phyloP scores from a whole-genome alignment of 2,888 invertebrate genomes.

The Caenorhabditis drosophilae region DNA sequence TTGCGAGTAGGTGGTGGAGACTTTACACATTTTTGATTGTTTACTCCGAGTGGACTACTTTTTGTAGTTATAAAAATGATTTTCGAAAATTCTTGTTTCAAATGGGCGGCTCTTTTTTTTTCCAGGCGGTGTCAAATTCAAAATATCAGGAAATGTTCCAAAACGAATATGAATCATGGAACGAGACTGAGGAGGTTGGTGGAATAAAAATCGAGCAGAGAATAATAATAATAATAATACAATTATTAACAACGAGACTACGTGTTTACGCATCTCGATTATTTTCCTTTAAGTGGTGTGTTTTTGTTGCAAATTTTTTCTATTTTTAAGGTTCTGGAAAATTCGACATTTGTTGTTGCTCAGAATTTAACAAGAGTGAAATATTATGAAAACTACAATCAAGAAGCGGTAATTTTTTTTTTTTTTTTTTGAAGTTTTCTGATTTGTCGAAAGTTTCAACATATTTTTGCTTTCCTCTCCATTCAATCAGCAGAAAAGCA shows the following conservation, averaged over 20 bases:
- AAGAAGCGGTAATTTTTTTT: slow-evolving; percentile 17
- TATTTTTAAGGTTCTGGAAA: not conserved
- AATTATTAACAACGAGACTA: no score
- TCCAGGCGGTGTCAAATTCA: not conserved
- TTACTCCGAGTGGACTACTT: not conserved
- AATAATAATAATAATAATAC: no score
- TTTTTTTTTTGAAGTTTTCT: not conserved
- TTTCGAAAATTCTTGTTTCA: not conserved
- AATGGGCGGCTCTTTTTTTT: no score
- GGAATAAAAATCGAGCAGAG: not conserved
- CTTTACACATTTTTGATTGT: no score
- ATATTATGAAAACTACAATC: slow-evolving; percentile 31
- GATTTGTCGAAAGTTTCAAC: slow-evolving; percentile 2
- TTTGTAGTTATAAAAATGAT: not conserved
- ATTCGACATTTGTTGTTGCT: no score
- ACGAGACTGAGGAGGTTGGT: not conserved
- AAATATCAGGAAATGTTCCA: not conserved
- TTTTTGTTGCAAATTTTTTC: not conserved
- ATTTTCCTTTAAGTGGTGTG: not conserved
- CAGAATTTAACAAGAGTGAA: not conserved
- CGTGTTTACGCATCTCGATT: not conserved
- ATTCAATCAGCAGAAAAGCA: not conserved
- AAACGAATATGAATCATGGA: not conserved
- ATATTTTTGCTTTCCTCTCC: not conserved
- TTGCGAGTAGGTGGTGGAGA: no score